A percentile compares a stretch with the other conserved stretches of the same genome.
phyloP scores from a whole-genome alignment of 30 jellyfish, hydroid and myxozoan genomes.

The Hydra vulgaris region DNA sequence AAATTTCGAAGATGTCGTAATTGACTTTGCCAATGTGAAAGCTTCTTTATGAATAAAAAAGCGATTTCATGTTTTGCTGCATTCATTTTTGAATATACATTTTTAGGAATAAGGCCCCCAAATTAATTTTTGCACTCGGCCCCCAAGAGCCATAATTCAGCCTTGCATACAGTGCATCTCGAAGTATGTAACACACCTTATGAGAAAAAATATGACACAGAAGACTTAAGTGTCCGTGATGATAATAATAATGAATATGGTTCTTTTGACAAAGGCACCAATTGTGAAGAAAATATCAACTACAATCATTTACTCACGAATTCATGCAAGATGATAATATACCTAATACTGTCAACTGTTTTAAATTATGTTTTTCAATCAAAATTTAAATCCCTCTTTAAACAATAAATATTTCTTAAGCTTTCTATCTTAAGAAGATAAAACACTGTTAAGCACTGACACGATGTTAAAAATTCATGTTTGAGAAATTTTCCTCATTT shows the following conservation, averaged over 20 bases:
- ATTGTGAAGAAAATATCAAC: background rate
- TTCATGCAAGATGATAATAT: background rate
- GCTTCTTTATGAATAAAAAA: too few species aligned
- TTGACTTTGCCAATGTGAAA: too few species aligned
- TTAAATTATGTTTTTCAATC: background rate
- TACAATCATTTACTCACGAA: background rate
- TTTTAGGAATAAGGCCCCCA: too few species aligned
- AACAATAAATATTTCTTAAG: too few species aligned
- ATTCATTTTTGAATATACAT: too few species aligned
- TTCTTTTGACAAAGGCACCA: background rate
- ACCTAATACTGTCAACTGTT: background rate
- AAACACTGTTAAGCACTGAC: background rate
- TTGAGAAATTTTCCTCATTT: background rate
- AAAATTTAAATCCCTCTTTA: background rate
- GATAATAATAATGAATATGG: too few species aligned
- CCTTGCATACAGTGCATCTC: too few species aligned
- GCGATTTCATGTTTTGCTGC: too few species aligned
- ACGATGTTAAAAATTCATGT: background rate
- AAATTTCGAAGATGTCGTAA: too few species aligned
- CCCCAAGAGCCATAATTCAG: too few species aligned
- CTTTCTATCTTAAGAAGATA: background rate
- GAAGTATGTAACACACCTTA: background rate
- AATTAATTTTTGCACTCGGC: too few species aligned
- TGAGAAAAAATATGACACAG: background rate
- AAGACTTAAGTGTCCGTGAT: background rate